Evolutionary conservation across 2,113 vertebrate species (phyloP), one percentile per base, ranked within the genome.

Genomic region (Machaerirhynchus nigripectus): DNA sequence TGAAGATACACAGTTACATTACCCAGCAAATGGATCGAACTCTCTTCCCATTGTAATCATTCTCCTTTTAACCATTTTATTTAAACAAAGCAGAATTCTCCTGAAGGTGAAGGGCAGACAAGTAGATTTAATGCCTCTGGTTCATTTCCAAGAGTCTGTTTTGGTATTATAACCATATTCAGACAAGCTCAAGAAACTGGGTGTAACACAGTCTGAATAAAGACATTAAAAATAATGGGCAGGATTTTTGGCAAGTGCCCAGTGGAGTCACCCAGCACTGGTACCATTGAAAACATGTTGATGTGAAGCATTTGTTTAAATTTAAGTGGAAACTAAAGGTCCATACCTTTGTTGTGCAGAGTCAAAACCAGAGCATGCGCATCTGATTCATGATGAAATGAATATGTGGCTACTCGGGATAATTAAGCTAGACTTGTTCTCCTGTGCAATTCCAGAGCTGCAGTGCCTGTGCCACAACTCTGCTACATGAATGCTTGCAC

Each of bases 21-120:
- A 87, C 74, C 4, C 2, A 79, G 37, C 1, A 5, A 76, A 42
- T 19, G 12, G 53, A 26, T 61, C 0, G 0, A 85, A 73, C 49
- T 78, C 4, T 39, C 11, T 47, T 92, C 15, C 33, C 39, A 15
- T 37, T 95, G 47, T 30, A 57, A 16, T 87, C 9, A 23, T 49
- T 87, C n/a, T 95, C 21, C 37, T 83, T 87, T 53, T 10, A 59
- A 40, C 5, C 16, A 4, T 67, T 71, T 64, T 59, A 40, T 86
- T 69, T 46, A 22, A 73, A 80, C 19, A 52, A 78, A 68, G 18
- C n/a, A 44, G 47, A 69, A 71, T 61, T 96, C 13, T 69, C 16
- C 40, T 9, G 3, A 69, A 67, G 33, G 30, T 78, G 37, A 86
- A 93, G 33, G 30, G 10, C 56, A 88, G 47, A n/a, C 42, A 80